phyloP scores from a whole-genome alignment of 2,888 invertebrate species.

The Reticulitermes lucifugus region DNA sequence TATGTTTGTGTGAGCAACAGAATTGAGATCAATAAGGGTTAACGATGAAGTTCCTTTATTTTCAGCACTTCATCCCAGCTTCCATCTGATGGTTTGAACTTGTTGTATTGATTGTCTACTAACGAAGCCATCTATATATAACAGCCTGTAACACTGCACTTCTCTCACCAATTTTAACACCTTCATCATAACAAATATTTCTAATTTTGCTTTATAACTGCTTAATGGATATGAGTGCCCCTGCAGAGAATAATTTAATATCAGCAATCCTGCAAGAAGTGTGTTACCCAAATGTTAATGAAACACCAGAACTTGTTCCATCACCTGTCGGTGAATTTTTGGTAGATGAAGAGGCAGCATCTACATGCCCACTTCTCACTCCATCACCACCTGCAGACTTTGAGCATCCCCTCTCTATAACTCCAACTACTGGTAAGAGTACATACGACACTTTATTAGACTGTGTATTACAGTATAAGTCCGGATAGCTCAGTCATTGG shows the following conservation, averaged over 20 bases:
- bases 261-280: slow-evolving; percentile 26
- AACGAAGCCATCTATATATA: neutral
- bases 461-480: neutral
- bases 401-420: slow-evolving; percentile 49
- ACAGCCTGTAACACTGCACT: neutral
- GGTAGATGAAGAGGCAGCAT: slow-evolving; percentile 70
- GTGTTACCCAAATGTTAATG: slow-evolving; percentile 19
- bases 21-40: slow-evolving; percentile 28
- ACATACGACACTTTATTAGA: neutral
- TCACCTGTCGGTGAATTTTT: slow-evolving; percentile 51
- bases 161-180: neutral
- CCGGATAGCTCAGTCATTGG: too few relatives aligned
- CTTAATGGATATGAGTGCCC: neutral
- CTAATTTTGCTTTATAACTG: neutral
- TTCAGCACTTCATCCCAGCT: neutral
- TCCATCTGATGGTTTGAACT: neutral
- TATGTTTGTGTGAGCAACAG: neutral
- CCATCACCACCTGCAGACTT: slow-evolving; percentile 72
- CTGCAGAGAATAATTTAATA: slow-evolving; percentile 22
- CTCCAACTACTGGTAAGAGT: slow-evolving; percentile 1
- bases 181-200: neutral
- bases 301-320: slow-evolving; percentile 20
- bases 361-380: slow-evolving; percentile 74
- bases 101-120: neutral
- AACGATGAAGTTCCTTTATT: neutral